Evolutionary conservation across 1,140 invertebrate species (phyloP), one percentile per base, ranked within the genome.

Genomic region (Drosophila pallidifrons): DNA sequence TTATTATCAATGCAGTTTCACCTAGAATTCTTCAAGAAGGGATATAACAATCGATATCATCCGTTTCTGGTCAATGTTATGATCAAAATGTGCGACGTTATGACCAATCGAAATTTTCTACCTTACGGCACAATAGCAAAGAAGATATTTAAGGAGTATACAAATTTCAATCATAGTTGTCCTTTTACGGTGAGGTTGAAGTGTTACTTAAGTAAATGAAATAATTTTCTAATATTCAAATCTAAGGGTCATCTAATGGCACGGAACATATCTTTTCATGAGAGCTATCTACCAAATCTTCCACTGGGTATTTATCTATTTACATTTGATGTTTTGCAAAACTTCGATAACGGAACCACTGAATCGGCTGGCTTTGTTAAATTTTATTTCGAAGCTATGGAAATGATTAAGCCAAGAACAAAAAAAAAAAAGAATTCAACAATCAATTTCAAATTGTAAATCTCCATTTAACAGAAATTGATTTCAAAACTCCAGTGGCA

Each of bases 1-100:
- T 32, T 15, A 5, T 28, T 1, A 8, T 41, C 38, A 20, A 47
- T 59, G 0, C 15, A 81, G 79, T 1, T 72, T 2, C 68, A 28
- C 0, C 0, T 74, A 0, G 35, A 69, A 13, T 7, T 77, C 0
- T 77, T 65, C 4, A 61, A 70, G n/a, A 72, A 66, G 54, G 69
- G 72, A 49, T 77, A 81, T 1, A 58, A 7, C 32, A 81, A 81
- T 46, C 58, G 47, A 8, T 81, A 52, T 15, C 41, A 81, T 8
- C 79, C 74, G 3, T 81, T 81, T 15, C 64, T 81, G 2, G 15
- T 82, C 32, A 47, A 81, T 49, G 54, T 67, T 1, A 8, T 5
- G 0, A 0, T 81, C 1, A 65, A 61, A 0, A 6, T 81, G 0
- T 74, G 74, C 8, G 65, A 77, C 1, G 25, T 81, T 3, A 32